Percentiles rank a stretch among this genome's conserved stretches.
Conservation (phyloP, 2,888 invertebrate species). For the Lasioglossum morio region DNA sequence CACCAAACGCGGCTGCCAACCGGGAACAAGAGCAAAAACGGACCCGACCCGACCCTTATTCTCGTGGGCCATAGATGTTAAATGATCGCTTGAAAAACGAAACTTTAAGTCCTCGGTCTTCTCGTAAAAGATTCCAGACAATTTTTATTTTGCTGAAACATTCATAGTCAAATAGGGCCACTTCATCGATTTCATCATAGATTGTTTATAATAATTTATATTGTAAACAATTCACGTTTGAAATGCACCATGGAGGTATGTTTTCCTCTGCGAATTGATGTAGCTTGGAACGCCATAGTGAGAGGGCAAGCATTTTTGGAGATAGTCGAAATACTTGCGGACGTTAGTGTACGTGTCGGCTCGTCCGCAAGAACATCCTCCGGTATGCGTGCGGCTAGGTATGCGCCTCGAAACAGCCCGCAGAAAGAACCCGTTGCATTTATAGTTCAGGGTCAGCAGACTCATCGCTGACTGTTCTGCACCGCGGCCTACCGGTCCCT, state of each 20-base stretch:
- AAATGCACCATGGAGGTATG: not conserved
- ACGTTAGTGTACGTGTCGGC: conserved; percentile 18
- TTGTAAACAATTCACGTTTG: not conserved
- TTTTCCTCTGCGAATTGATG: not conserved
- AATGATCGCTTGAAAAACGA: not conserved
- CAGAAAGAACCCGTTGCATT: conserved; percentile 73
- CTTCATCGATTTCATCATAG: too few relatives aligned
- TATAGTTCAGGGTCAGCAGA: conserved; percentile 80
- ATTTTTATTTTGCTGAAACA: too few relatives aligned
- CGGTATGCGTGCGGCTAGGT: conserved; percentile 49
- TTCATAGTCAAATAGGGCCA: too few relatives aligned
- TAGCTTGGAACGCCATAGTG: not conserved
- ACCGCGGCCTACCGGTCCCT: conserved; percentile 39
- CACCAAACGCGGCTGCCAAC: conserved; percentile 61
- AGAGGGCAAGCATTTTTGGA: not conserved
- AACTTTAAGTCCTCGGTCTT: too few relatives aligned
- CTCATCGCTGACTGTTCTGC: conserved; percentile 49
- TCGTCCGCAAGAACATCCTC: conserved; percentile 22
- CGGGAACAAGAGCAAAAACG: conserved; percentile 55
- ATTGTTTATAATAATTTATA: not conserved
- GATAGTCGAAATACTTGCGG: not conserved
- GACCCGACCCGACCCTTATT: not conserved
- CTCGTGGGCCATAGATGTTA: not conserved
- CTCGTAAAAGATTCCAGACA: too few relatives aligned
- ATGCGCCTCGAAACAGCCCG: conserved; percentile 59